Evolutionary conservation across 2,113 vertebrate genomes (phyloP).

Genomic region (Rattus rattus): DNA sequence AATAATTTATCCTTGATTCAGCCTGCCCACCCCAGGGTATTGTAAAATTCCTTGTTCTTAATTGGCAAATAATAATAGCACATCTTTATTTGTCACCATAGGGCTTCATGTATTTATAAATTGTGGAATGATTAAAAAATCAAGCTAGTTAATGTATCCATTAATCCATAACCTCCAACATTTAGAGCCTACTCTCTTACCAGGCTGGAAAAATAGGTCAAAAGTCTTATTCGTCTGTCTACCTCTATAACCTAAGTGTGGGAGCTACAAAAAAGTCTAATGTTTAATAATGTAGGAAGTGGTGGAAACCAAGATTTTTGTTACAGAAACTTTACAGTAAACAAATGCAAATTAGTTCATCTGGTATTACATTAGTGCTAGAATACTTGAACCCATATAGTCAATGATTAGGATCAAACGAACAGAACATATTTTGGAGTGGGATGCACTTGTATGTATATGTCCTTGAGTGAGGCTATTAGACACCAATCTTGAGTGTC

Average conservation of each 20-base stretch:
- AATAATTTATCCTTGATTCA: slow-evolving; percentile 11
- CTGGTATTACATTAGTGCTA: neutral
- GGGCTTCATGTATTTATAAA: neutral
- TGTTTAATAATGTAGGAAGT: neutral
- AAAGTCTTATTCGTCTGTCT: neutral
- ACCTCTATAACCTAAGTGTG: neutral
- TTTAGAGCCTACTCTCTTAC: neutral
- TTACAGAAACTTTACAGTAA: neutral
- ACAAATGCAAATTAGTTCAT: neutral
- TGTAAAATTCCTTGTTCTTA: neutral
- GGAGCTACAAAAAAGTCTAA: neutral
- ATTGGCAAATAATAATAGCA: neutral
- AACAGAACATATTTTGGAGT: neutral
- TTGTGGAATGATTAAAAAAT: neutral
- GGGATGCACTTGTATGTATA: no score
- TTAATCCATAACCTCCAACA: neutral
- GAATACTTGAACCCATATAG: neutral
- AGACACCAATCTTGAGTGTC: neutral
- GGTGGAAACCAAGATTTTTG: slow-evolving; percentile 46
- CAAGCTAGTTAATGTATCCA: neutral
- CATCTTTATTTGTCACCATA: neutral
- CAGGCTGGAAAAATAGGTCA: neutral
- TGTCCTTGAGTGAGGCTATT: neutral
- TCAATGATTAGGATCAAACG: neutral
- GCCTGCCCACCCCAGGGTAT: neutral